These are phyloP conservation scores for Indicator indicator DNA, from an alignment of 2,113 vertebrate species.

Conservation along the genomic window DNA sequence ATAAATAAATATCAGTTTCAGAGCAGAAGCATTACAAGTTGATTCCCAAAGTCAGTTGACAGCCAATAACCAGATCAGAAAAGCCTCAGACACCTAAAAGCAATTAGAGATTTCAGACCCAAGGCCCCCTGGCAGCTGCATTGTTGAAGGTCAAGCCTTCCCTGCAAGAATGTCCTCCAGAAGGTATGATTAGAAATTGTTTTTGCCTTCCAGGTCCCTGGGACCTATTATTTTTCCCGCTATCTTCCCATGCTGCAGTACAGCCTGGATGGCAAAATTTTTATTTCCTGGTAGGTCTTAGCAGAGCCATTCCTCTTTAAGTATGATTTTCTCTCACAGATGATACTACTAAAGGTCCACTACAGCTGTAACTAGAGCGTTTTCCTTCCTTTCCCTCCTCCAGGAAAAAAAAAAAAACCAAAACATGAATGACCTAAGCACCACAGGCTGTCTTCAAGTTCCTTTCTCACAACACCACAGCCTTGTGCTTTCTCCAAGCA, in stretches of 20 bases:
- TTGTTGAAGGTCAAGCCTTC: neutral
- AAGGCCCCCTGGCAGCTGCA: neutral
- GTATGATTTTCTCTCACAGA: neutral
- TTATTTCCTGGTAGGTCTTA: neutral
- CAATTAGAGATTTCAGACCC: neutral
- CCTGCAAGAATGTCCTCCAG: neutral
- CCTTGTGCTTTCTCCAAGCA: neutral
- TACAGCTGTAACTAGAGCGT: neutral
- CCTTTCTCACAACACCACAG: neutral
- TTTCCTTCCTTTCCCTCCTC: neutral
- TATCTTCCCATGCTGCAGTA: neutral
- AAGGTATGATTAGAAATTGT: neutral
- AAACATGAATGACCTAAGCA: rapidly evolving
- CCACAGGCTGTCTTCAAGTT: neutral
- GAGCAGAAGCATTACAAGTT: neutral
- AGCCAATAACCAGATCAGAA: neutral
- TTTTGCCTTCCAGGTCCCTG: neutral
- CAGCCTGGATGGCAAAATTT: neutral
- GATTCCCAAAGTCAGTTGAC: neutral
- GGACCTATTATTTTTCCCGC: neutral
- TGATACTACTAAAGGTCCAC: neutral
- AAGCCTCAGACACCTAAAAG: neutral
- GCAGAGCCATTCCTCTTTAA: neutral
- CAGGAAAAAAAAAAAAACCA: neutral
- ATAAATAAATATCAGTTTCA: neutral